Evolutionary conservation across 2,888 invertebrate species (phyloP).

Genomic region (Conops quadrifasciatus): DNA sequence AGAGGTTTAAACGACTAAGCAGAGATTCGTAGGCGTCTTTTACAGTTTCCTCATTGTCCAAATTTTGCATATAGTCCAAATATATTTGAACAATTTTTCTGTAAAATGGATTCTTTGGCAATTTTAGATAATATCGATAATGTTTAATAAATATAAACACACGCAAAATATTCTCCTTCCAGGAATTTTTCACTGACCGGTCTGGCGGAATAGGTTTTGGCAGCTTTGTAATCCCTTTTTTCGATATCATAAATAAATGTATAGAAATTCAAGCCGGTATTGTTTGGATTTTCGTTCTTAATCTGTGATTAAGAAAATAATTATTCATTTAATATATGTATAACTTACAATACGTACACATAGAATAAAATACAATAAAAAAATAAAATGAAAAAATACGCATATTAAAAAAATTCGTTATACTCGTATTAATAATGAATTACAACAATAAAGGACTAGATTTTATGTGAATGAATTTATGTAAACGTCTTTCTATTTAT

Average conservation of each 20-base stretch:
- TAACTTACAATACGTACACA: not conserved
- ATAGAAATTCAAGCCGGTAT: conserved; percentile 46
- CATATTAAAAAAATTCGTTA: too few species aligned
- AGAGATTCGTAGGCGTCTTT: conserved; percentile 45
- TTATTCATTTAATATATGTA: not conserved
- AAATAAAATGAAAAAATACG: not conserved
- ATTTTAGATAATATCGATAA: too few species aligned
- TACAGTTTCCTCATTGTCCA: conserved; percentile 39
- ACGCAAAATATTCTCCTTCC: conserved; percentile 42
- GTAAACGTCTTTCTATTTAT: too few species aligned
- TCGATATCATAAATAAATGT: conserved; percentile 51
- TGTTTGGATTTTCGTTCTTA: conserved; percentile 37
- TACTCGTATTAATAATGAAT: too few species aligned
- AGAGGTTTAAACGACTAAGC: conserved; percentile 43
- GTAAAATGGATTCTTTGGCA: not conserved
- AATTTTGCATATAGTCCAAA: conserved; percentile 47
- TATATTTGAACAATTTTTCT: conserved; percentile 50
- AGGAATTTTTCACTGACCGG: conserved; percentile 38
- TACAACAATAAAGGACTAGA: too few species aligned
- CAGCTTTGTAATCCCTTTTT: conserved; percentile 45
- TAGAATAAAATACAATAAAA: not conserved
- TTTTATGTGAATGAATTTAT: too few species aligned
- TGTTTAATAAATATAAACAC: conserved; percentile 24
- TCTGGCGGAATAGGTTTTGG: conserved; percentile 40
- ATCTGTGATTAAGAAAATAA: conserved; percentile 23